Conservation (phyloP, 2,113 vertebrate genomes). For the Casuarius casuarius region DNA sequence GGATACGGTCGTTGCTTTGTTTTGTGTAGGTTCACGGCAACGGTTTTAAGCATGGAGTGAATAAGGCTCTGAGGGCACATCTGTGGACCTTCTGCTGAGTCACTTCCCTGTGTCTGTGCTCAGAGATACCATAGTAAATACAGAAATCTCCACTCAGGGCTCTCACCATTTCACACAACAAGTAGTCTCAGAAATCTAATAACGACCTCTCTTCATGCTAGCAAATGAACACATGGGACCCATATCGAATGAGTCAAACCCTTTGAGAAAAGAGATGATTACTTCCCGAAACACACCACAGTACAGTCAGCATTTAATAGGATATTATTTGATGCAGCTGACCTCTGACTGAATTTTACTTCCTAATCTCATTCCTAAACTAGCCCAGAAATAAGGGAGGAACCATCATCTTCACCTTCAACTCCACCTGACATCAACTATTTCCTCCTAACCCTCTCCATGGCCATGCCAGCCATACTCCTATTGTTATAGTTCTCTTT, state of each 20-base stretch:
- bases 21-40: not conserved
- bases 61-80: not conserved
- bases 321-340: not conserved
- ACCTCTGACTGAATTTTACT: not conserved
- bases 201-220: not conserved
- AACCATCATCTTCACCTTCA: not conserved
- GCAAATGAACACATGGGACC: not conserved
- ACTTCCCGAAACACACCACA: not conserved
- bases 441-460: not conserved
- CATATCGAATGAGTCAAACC: not conserved
- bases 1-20: not conserved
- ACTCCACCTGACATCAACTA: not conserved
- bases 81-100: not conserved
- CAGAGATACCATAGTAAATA: not conserved
- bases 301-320: not conserved
- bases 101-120: not conserved
- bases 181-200: not conserved
- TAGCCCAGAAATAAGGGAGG: not conserved
- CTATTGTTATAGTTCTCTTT: not conserved
- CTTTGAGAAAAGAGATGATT: not conserved
- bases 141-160: not conserved
- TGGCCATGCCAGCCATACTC: rapidly evolving
- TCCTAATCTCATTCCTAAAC: not conserved
- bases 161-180: not conserved
- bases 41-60: not conserved